Evolutionary conservation across 2,113 vertebrate species (phyloP).

Genomic region (Eurystomus gularis): DNA sequence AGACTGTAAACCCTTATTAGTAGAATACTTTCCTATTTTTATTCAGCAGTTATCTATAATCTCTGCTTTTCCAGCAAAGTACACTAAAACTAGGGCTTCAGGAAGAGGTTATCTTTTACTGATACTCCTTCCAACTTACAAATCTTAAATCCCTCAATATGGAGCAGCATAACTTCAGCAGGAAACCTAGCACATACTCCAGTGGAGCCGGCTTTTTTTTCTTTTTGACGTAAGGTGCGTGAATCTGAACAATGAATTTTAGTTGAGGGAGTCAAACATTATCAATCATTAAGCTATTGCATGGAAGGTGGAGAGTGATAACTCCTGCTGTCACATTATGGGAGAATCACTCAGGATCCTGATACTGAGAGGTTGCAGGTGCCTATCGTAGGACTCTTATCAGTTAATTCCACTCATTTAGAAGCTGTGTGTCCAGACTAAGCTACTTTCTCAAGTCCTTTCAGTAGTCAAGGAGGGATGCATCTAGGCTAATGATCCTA

Average conservation of each 20-base stretch:
- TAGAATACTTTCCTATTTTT: not conserved
- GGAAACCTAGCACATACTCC: not conserved
- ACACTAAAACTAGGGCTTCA: not conserved
- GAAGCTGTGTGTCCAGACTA: not conserved
- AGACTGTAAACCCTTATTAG: not conserved
- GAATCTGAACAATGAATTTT: not conserved
- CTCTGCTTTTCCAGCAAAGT: not conserved
- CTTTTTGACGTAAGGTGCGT: not conserved
- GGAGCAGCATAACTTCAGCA: not conserved
- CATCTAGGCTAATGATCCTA: not conserved
- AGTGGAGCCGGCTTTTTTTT: not conserved
- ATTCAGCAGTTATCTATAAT: not conserved
- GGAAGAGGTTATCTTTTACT: not conserved
- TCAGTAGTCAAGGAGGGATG: not conserved
- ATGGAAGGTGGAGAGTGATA: not conserved
- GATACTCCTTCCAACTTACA: not conserved
- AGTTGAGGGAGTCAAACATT: not conserved
- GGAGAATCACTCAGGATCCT: not conserved
- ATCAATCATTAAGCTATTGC: not conserved
- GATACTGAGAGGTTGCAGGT: not conserved
- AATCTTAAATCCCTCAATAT: not conserved
- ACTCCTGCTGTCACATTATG: not conserved
- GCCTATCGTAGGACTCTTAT: not conserved
- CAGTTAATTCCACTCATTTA: not conserved
- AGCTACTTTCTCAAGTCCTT: not conserved